Evolutionary conservation across 2,797 vertebrate genomes (phyloP), one percentile per base, ranked within the genome.

Genomic region (Lepidocolaptes lacrymiger): DNA sequence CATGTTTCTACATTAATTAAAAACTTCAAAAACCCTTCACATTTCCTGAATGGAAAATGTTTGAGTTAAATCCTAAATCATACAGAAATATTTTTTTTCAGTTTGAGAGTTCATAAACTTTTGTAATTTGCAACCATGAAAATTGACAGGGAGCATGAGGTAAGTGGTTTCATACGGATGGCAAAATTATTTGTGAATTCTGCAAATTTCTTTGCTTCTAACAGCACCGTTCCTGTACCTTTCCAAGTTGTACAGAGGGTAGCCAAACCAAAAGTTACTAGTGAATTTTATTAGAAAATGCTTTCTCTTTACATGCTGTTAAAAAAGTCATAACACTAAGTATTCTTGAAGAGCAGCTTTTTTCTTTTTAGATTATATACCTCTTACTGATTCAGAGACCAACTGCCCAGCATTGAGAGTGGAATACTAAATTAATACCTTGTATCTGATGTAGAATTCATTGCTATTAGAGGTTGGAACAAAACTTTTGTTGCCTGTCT

Each of bases 251-350:
- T 51, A 58, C 16, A 43, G 84, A 85, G 59, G 71, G 22, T 73
- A 72, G 86, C 76, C 86, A 94, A 88, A 87, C 64, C 74, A 32
- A 93, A 89, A 91, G 32, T 43, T 82, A 55, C 58, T 64, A 82
- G 54, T 1, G 19, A 51, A 34, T 78, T 84, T 91, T 89, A 84
- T 74, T 75, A 59, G 49, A 71, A 89, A 77, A n/a, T n/a, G 10
- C 43, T 90, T 94, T 84, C 44, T 87, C 21, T 91, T 74, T 61
- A 34, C n/a, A 26, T 46, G 15, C 39, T 75, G 11, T 34, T 64
- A 32, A 68, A 75, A 75, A 62, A 22, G 30, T 66, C 43, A 26
- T 28, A 88, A 32, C 48, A 17, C 5, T 30, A 62, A 79, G 34
- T 39, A 59, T 64, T 74, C 61, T 74, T 94, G 79, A 88, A 75